phyloP scores from a whole-genome alignment of 2,888 invertebrate species.

The Ophion slaviceki region DNA sequence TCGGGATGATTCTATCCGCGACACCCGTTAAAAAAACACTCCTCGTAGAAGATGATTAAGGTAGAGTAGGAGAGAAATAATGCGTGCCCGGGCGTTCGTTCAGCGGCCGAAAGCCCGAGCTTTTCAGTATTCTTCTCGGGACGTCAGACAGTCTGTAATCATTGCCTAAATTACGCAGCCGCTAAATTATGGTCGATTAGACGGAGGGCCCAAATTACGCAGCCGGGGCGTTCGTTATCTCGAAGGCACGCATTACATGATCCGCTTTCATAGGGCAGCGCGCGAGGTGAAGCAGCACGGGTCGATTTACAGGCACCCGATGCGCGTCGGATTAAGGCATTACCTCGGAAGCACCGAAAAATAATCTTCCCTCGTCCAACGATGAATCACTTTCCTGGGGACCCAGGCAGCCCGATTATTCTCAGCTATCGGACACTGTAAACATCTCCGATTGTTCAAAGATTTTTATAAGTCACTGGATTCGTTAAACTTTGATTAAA shows the following conservation, averaged over 20 bases:
- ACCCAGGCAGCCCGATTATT: neutral
- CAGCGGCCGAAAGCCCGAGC: slow-evolving; percentile 15
- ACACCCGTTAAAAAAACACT: slow-evolving; percentile 9
- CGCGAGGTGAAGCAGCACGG: slow-evolving; percentile 22
- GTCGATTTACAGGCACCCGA: slow-evolving; percentile 61
- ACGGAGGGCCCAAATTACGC: slow-evolving; percentile 55
- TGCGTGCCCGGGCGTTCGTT: neutral
- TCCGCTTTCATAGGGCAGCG: slow-evolving; percentile 50
- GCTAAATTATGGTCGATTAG: slow-evolving; percentile 62
- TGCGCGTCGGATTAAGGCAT: slow-evolving; percentile 53
- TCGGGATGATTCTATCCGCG: neutral
- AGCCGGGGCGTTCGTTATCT: slow-evolving; percentile 34
- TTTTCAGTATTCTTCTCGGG: slow-evolving; percentile 54
- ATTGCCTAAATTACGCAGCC: slow-evolving; percentile 58
- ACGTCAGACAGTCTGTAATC: slow-evolving; percentile 54
- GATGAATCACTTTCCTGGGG: neutral
- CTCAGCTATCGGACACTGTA: neutral
- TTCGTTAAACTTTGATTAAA: slow-evolving; percentile 22
- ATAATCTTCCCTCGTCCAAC: slow-evolving; percentile 34
- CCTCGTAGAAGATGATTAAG: slow-evolving; percentile 15
- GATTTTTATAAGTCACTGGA: neutral
- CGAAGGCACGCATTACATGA: slow-evolving; percentile 58
- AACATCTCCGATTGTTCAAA: neutral
- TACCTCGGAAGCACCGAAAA: slow-evolving; percentile 31
- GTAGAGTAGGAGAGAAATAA: slow-evolving; percentile 13